These are phyloP conservation scores for Jaculus jaculus DNA, from an alignment of 2,113 vertebrate genomes.

Conservation along the genomic window DNA sequence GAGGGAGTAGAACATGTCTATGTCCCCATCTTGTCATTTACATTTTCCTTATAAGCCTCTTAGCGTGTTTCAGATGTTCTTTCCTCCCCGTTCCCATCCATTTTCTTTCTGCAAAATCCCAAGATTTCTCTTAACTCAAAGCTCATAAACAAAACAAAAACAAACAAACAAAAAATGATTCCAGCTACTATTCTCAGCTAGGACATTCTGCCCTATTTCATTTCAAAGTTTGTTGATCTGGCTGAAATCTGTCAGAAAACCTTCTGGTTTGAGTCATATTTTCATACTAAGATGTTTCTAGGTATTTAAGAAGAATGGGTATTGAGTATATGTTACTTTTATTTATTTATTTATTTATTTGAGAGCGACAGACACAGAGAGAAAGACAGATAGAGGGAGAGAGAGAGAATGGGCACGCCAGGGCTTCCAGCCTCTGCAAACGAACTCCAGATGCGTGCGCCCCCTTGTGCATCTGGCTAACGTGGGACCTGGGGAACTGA, in stretches of 20 bases:
- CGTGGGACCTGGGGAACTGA: too few species aligned
- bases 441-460: too few species aligned
- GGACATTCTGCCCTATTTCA: constrained; percentile 58
- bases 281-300: constrained; percentile 62
- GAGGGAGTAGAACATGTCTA: not conserved
- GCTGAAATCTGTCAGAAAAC: constrained; percentile 59
- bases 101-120: constrained; percentile 39
- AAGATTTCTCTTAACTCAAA: constrained; percentile 21
- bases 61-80: constrained; percentile 57
- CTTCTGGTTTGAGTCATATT: constrained; percentile 40
- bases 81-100: not conserved
- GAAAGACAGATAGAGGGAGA: too few species aligned
- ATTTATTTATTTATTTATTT: too few species aligned
- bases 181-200: constrained; percentile 47
- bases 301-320: constrained; percentile 56
- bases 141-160: constrained; percentile 51
- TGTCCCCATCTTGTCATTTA: constrained; percentile 27
- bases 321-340: constrained; percentile 50
- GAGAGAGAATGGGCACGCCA: too few species aligned
- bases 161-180: too few species aligned
- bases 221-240: constrained; percentile 48
- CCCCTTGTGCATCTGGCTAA: too few species aligned
- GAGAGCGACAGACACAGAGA: too few species aligned
- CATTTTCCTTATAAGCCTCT: constrained; percentile 36
- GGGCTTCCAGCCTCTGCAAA: too few species aligned